These are phyloP conservation scores for Sebastes alutus DNA, from an alignment of 2,797 vertebrate species.

Conservation along the genomic window DNA sequence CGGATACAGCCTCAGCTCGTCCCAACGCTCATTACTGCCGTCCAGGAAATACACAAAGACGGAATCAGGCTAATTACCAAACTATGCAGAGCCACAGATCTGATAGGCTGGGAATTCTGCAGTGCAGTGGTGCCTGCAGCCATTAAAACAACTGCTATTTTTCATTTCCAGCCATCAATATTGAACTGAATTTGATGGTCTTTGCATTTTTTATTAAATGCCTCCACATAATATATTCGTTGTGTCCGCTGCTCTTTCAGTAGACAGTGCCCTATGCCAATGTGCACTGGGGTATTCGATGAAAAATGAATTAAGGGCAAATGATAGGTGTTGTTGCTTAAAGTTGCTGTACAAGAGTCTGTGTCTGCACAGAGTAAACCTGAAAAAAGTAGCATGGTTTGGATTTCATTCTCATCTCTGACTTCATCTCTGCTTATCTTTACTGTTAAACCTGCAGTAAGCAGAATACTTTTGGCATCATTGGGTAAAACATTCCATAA, in stretches of 20 bases:
- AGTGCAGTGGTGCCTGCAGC: background rate
- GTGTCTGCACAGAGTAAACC: background rate
- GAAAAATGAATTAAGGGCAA: conserved; percentile 5
- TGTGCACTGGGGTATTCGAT: background rate
- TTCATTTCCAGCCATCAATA: conserved; percentile 28
- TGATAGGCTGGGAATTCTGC: background rate
- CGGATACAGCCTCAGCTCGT: background rate
- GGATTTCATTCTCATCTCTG: background rate
- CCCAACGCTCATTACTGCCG: background rate
- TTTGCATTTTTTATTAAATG: conserved; percentile 32
- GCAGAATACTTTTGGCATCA: too few relatives aligned
- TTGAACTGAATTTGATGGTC: conserved; percentile 23
- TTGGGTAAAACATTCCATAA: too few relatives aligned
- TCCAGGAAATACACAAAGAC: background rate
- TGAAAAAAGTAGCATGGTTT: background rate
- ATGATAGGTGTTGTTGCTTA: background rate
- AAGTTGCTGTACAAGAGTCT: background rate
- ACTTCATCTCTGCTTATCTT: background rate
- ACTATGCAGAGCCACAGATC: background rate
- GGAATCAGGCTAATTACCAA: conserved; percentile 23
- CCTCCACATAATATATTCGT: background rate
- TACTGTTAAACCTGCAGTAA: too few relatives aligned
- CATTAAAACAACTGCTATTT: conserved; percentile 19
- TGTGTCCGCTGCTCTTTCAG: background rate
- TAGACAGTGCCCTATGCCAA: background rate